These are phyloP conservation scores for Ceryle rudis DNA, from an alignment of 2,797 vertebrate genomes.

Conservation along the genomic window DNA sequence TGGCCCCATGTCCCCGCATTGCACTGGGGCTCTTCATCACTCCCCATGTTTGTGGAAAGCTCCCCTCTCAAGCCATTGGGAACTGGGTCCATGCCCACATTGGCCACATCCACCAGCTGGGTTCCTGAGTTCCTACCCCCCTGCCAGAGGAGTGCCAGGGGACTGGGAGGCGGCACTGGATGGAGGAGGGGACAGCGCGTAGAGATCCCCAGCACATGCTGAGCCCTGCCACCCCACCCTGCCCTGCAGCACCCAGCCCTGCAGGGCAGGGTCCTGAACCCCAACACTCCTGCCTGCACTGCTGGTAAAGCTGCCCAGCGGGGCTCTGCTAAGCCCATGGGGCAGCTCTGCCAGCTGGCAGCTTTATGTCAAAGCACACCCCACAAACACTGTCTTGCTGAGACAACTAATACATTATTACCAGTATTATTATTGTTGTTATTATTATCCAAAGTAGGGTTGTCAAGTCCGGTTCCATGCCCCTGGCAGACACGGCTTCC, in stretches of 20 bases:
- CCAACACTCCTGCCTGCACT: neutral
- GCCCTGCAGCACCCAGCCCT: neutral
- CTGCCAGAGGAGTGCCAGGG: neutral
- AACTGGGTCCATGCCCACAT: neutral
- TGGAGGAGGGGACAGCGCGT: neutral
- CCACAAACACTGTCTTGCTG: neutral
- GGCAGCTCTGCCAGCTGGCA: neutral
- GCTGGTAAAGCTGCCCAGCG: neutral
- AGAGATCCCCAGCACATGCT: neutral
- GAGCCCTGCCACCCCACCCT: neutral
- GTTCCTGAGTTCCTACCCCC: neutral
- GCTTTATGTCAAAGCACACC: neutral
- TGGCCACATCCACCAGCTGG: neutral
- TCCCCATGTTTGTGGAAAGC: neutral
- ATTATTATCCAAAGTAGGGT: neutral
- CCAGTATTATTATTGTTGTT: too few relatives aligned
- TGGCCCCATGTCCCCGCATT: neutral
- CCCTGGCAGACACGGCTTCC: neutral
- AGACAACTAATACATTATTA: neutral
- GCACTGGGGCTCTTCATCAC: neutral
- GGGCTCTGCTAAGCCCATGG: neutral
- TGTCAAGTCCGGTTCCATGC: accelerated
- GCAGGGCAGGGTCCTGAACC: neutral
- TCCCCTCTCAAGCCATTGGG: neutral
- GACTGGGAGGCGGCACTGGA: neutral